Base-by-base conservation (phyloP, 2,113 vertebrate species). In the Chrysemys picta region DNA sequence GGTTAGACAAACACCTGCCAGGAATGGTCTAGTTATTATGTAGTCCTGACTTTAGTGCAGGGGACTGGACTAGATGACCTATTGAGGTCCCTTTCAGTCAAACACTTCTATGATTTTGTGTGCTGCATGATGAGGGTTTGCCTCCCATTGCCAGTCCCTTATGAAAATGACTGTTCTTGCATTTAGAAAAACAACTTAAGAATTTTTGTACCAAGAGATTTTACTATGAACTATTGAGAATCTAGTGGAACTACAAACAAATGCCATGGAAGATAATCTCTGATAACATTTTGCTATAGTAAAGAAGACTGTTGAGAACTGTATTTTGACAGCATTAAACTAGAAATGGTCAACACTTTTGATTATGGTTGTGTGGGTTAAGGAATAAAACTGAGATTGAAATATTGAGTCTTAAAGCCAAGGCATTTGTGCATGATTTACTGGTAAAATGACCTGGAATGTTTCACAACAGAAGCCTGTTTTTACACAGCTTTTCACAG, bases 61-160 rank as follows among this genome's bases (percentile, higher is more conserved):
- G 56, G 24, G 56, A 57, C 56, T 57, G 56, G 56, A 57, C 24
- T 57, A 57, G 56, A 27, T 57, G 24, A 57, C 56, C 24, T 57
- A 27, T 27, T 57, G 56, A 57, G 24, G 57, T 59, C 57, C 25
- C 56, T 57, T 27, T 57, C 25, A 27, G 56, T 97, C 92, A 93
- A 53, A 50, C 52, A 0, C 13, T n/a, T 86, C 88, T 91, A 86
- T 52, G 22, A 25, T 82, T 88, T 45, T 87, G 62, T 89, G 10
- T 3, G 62, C 45, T 84, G n/a, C 92, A 89, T 91, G 88, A 91
- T 91, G 85, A 92, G 50, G 57, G 57, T 91, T 87, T 85, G 13
- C 95, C 38, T 10, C 76, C 38, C 3, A 0, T 94, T 88, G 88
- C 50, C 87, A 95, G 6, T 84, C 85, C 57, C 75, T 89, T 50